Evolutionary conservation across 1,140 invertebrate genomes (phyloP), one percentile per base, ranked within the genome.

Genomic region (Drosophila orosa): DNA sequence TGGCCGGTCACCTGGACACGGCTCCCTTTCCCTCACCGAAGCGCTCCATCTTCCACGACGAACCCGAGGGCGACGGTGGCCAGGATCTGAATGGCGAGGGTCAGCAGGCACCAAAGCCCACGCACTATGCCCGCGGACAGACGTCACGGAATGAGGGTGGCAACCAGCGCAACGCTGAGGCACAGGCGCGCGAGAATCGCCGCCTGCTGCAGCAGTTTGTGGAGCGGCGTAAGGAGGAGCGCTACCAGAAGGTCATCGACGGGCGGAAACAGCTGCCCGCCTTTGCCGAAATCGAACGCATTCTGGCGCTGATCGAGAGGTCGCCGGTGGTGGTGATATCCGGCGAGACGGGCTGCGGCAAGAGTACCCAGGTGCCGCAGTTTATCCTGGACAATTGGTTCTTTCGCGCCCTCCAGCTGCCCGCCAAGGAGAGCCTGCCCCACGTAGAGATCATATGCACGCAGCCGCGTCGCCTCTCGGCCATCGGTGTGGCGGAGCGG

Each of bases 311-410:
- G 15, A 92, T 96, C 19, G 87, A 94, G 19, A 92, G 93, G 57
- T 95, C 95, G 68, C 95, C 95, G 84, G 94, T 97, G 7, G 92
- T 97, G 42, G 94, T 98, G 10, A 95, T 98, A 59, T 96, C 96
- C 78, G 97, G 97, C 9, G 96, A 97, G 78, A 97, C 97, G 3
- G 97, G 97, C 15, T 98, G 96, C 87, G 97, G 97, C 17, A 98
- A 98, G 93, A 96, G 96, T 76, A 98, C 97, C 1, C 96, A 98
- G 93, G 95, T 99, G 22, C 97, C 98, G 2, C 98, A 99, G 92
- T 98, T 96, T 87, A 96, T 99, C 73, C 91, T 99, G 15, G 97
- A 99, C 91, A 93, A 96, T 80, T 97, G 95, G 95, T 78, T 92
- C 45, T 91, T 86, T 15, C 73, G 66, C 5, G 72, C 54, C 12